These are phyloP conservation scores for Corythaixoides concolor DNA, from an alignment of 2,113 vertebrate genomes.

Conservation along the genomic window DNA sequence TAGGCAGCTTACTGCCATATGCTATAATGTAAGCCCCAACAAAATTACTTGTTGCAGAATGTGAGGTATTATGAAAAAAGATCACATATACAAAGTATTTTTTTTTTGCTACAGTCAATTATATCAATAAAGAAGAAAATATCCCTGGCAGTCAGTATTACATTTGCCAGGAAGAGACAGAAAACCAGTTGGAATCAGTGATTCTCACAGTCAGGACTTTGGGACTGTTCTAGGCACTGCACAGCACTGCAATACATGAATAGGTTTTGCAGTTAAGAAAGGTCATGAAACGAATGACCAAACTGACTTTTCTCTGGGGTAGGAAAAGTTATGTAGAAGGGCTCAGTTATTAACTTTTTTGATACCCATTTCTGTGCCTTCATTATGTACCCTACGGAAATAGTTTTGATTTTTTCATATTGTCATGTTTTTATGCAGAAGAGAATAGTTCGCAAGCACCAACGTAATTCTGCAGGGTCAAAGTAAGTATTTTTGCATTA, in stretches of 20 bases:
- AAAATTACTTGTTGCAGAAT: neutral
- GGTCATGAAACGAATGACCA: neutral
- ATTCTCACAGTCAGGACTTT: neutral
- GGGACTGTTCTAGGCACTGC: neutral
- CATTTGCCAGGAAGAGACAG: neutral
- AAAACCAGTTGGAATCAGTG: neutral
- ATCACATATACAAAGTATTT: neutral
- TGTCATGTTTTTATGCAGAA: neutral
- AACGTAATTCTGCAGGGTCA: neutral
- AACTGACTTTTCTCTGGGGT: neutral
- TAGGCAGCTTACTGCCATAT: neutral
- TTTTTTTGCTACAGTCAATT: neutral
- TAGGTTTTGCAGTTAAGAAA: neutral
- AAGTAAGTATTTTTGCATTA: neutral
- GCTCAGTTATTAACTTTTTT: neutral
- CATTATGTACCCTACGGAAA: fast-evolving
- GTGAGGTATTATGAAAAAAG: neutral
- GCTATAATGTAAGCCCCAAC: neutral
- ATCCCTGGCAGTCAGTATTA: neutral
- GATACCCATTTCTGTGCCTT: neutral
- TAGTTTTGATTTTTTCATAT: neutral
- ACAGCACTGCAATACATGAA: neutral
- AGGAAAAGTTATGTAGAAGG: neutral
- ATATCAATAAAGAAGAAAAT: neutral
- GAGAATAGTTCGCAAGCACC: neutral